Evolutionary conservation across 2,888 invertebrate species (phyloP).

Genomic region (Nyleta sp.): DNA sequence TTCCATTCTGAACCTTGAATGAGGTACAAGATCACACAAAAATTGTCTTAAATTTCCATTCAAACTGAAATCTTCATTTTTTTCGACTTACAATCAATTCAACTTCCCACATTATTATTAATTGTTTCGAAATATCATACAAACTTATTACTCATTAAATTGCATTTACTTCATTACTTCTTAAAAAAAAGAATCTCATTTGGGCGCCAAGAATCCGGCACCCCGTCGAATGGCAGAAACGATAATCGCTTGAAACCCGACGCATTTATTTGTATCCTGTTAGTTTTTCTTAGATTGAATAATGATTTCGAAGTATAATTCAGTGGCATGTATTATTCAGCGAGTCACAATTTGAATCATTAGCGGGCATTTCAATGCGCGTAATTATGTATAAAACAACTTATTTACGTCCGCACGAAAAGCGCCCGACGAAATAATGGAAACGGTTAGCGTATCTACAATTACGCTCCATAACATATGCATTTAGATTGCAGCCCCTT

Average conservation of each 20-base stretch:
- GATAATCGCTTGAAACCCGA: constrained; percentile 4
- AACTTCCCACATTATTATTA: too few species aligned
- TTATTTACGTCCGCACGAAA: constrained; percentile 54
- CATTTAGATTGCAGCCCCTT: constrained; percentile 44
- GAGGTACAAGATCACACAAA: too few species aligned
- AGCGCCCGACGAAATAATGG: constrained; percentile 49
- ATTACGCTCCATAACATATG: constrained; percentile 31
- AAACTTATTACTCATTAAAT: too few species aligned
- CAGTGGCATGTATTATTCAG: constrained; percentile 54
- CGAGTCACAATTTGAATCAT: constrained; percentile 57
- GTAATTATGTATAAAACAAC: constrained; percentile 56
- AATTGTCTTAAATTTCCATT: too few species aligned
- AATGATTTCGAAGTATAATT: constrained; percentile 46
- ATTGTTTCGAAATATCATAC: too few species aligned
- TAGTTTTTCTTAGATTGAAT: constrained; percentile 51
- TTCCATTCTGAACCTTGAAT: too few species aligned
- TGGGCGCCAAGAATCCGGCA: too few species aligned
- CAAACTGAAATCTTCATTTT: too few species aligned
- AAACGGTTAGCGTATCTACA: constrained; percentile 40
- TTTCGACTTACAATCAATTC: too few species aligned
- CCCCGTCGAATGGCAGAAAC: too few species aligned
- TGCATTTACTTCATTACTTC: too few species aligned
- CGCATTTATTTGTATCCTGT: constrained; percentile 47
- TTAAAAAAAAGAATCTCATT: too few species aligned
- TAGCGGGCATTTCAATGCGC: constrained; percentile 42